phyloP scores from a whole-genome alignment of 2,797 vertebrate species.

The Gymnopithys bicolor region DNA sequence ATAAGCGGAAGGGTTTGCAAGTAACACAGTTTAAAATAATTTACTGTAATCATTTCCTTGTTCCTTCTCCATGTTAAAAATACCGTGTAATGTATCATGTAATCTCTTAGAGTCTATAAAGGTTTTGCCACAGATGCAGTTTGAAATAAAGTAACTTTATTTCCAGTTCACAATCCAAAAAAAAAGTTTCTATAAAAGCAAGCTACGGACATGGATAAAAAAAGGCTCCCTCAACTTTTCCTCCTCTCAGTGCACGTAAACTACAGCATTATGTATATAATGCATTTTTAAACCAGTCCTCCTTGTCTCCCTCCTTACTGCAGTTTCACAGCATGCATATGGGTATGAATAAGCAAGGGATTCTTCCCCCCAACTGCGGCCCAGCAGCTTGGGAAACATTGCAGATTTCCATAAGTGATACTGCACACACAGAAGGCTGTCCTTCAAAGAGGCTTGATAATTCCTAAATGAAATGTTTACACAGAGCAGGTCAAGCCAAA shows the following conservation, averaged over 20 bases:
- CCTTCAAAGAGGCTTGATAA: constrained; percentile 43
- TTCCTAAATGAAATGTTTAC: constrained; percentile 31
- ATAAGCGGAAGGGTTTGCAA: neutral
- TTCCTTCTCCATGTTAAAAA: neutral
- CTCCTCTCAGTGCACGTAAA: neutral
- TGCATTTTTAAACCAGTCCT: neutral
- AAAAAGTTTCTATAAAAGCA: neutral
- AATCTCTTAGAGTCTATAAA: neutral
- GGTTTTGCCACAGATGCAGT: neutral
- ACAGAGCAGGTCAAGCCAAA: constrained; percentile 50
- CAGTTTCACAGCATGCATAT: constrained; percentile 30
- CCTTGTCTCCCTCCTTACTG: neutral
- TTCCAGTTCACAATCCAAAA: neutral
- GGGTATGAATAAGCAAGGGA: constrained; percentile 53
- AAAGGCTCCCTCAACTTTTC: neutral
- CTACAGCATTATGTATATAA: neutral
- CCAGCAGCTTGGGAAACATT: constrained; percentile 45
- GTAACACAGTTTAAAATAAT: neutral
- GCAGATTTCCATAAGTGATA: constrained; percentile 18
- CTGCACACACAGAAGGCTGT: constrained; percentile 9
- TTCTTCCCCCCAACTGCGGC: constrained; percentile 26
- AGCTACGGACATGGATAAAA: neutral
- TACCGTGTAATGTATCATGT: rapidly evolving
- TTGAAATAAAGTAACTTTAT: neutral
- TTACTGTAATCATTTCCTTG: neutral